phyloP scores from a whole-genome alignment of 2,888 invertebrate genomes.

The Ligdia adustata region DNA sequence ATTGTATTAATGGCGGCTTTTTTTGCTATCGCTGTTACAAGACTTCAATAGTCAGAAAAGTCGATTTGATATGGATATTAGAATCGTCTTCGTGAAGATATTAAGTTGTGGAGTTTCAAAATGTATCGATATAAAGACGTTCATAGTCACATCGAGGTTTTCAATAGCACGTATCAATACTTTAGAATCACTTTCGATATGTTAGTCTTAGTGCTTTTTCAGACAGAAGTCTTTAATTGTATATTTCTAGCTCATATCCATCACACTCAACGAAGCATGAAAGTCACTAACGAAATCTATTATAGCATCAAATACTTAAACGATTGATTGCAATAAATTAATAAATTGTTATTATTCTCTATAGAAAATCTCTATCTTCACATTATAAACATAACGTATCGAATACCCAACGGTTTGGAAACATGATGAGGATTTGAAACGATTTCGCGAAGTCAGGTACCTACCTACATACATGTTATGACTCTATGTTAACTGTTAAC shows the following conservation, averaged over 20 bases:
- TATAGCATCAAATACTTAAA: background rate
- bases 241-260: background rate
- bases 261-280: background rate
- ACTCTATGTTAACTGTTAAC: too few relatives aligned
- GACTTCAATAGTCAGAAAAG: background rate
- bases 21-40: conserved; percentile 15
- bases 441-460: too few relatives aligned
- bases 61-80: conserved; percentile 8
- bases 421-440: too few relatives aligned
- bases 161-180: too few relatives aligned
- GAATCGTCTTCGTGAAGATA: conserved; percentile 2
- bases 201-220: background rate
- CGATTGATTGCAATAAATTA: background rate
- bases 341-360: too few relatives aligned
- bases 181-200: background rate
- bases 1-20: conserved; percentile 27
- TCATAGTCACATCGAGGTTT: background rate
- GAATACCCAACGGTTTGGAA: too few relatives aligned
- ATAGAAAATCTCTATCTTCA: too few relatives aligned
- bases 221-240: background rate
- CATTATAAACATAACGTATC: too few relatives aligned
- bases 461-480: too few relatives aligned
- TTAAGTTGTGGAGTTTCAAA: conserved; percentile 4
- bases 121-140: background rate
- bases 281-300: too few relatives aligned